A percentile compares a stretch with the other conserved stretches of the same genome.
These are phyloP conservation scores for Rhagophthalmus giganteus DNA, from an alignment of 2,888 invertebrate genomes.

Conservation along the genomic window DNA sequence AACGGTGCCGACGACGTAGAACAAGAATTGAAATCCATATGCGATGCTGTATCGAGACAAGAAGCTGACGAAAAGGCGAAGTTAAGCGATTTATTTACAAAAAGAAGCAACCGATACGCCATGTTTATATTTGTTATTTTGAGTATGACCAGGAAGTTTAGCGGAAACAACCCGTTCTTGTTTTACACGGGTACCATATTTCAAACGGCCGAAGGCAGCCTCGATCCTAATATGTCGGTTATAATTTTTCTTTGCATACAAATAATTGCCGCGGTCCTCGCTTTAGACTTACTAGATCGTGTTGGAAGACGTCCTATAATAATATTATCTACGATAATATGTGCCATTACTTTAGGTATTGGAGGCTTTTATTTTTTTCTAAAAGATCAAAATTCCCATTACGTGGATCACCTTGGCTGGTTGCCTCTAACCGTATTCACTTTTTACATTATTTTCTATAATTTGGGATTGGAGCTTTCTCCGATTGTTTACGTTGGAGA, in stretches of 20 bases:
- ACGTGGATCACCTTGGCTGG: slow-evolving; percentile 52
- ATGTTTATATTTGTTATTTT: slow-evolving; percentile 63
- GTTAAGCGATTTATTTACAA: slow-evolving; percentile 58
- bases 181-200: slow-evolving; percentile 69
- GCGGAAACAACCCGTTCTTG: slow-evolving; percentile 66
- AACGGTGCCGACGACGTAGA: slow-evolving; percentile 58
- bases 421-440: slow-evolving; percentile 57
- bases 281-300: slow-evolving; percentile 64
- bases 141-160: slow-evolving; percentile 65
- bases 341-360: slow-evolving; percentile 52
- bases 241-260: slow-evolving; percentile 64
- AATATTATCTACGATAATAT: slow-evolving; percentile 58
- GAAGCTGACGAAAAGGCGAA: slow-evolving; percentile 58
- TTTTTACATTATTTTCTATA: slow-evolving; percentile 58
- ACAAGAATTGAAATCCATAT: slow-evolving; percentile 53
- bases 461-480: slow-evolving; percentile 58
- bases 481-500: slow-evolving; percentile 60
- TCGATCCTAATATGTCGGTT: slow-evolving; percentile 61
- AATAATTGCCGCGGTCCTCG: slow-evolving; percentile 61
- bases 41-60: slow-evolving; percentile 49
- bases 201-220: slow-evolving; percentile 53
- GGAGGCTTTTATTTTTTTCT: slow-evolving; percentile 56
- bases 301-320: slow-evolving; percentile 67
- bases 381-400: slow-evolving; percentile 48
- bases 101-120: slow-evolving; percentile 64